Evolutionary conservation across 2,888 invertebrate genomes (phyloP).

Genomic region (Xestia xanthographa): DNA sequence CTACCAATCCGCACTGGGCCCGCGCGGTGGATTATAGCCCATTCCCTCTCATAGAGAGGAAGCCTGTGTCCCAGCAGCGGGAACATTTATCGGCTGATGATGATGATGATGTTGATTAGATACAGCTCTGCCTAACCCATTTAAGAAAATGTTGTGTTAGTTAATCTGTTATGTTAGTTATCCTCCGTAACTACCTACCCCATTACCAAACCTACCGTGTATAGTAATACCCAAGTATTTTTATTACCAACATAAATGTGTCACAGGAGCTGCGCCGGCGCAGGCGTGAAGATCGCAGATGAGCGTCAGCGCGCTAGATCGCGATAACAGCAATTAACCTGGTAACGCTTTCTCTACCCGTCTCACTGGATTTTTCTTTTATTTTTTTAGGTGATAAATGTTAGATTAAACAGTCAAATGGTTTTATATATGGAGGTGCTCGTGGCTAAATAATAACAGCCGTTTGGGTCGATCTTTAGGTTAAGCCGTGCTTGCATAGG

Average conservation of each 20-base stretch:
- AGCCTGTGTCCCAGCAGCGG: too few species aligned
- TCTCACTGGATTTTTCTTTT: slow-evolving; percentile 50
- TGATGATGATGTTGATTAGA: too few species aligned
- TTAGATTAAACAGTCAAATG: not conserved
- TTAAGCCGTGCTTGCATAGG: not conserved
- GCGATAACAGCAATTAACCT: slow-evolving; percentile 84
- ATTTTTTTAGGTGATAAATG: slow-evolving; percentile 36
- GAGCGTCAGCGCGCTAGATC: slow-evolving; percentile 69
- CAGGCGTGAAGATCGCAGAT: slow-evolving; percentile 80
- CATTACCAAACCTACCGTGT: slow-evolving; percentile 31
- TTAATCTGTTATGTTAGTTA: too few species aligned
- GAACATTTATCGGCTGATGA: too few species aligned
- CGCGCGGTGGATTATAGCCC: too few species aligned
- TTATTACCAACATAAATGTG: slow-evolving; percentile 63
- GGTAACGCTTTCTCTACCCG: slow-evolving; percentile 85
- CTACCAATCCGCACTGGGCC: too few species aligned
- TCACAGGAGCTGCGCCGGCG: slow-evolving; percentile 67
- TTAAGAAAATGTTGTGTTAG: too few species aligned
- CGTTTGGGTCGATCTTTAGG: not conserved
- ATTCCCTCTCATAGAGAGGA: too few species aligned
- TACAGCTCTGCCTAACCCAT: too few species aligned
- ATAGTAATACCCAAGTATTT: slow-evolving; percentile 38
- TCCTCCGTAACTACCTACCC: not conserved
- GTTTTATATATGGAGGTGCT: not conserved
- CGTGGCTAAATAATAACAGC: not conserved